phyloP scores from a whole-genome alignment of 2,888 invertebrate species.

The Eretmocerus hayati region DNA sequence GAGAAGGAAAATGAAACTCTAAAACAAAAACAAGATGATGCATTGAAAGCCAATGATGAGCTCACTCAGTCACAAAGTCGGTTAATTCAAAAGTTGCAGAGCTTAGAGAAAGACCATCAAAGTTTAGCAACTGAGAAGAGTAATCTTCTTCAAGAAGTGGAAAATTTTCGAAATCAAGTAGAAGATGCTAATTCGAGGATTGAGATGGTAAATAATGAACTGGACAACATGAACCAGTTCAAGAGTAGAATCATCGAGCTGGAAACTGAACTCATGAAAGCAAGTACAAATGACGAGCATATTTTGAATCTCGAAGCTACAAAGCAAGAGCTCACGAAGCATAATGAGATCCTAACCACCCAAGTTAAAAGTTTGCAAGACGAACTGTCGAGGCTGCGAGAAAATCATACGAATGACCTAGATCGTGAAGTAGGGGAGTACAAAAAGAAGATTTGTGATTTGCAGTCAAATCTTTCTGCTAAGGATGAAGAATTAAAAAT shows the following conservation, averaged over 20 bases:
- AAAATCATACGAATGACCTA: constrained; percentile 8
- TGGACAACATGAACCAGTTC: constrained; percentile 19
- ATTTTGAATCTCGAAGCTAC: background rate
- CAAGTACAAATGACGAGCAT: constrained; percentile 2
- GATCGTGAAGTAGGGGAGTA: constrained; percentile 19
- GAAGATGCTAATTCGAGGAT: constrained; percentile 9
- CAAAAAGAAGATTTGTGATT: constrained; percentile 19
- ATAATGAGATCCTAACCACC: constrained; percentile 5
- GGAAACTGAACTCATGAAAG: background rate
- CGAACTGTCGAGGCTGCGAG: constrained; percentile 11
- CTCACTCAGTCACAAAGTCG: constrained; percentile 14
- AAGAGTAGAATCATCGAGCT: constrained; percentile 11
- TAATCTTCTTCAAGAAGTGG: constrained; percentile 2
- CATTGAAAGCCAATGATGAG: constrained; percentile 17
- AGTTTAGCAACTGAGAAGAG: constrained; percentile 7
- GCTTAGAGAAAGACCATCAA: constrained; percentile 9
- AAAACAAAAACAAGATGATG: constrained; percentile 23
- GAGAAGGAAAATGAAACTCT: constrained; percentile 22
- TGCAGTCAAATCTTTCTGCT: constrained; percentile 12
- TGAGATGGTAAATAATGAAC: constrained; percentile 19
- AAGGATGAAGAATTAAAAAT: constrained; percentile 20
- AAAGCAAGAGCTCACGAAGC: constrained; percentile 1
- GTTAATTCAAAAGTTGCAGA: constrained; percentile 5
- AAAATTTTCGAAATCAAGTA: constrained; percentile 7
- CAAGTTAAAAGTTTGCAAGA: constrained; percentile 6